Evolutionary conservation across 2,797 vertebrate species (phyloP).

Genomic region (Erethizon dorsatum): DNA sequence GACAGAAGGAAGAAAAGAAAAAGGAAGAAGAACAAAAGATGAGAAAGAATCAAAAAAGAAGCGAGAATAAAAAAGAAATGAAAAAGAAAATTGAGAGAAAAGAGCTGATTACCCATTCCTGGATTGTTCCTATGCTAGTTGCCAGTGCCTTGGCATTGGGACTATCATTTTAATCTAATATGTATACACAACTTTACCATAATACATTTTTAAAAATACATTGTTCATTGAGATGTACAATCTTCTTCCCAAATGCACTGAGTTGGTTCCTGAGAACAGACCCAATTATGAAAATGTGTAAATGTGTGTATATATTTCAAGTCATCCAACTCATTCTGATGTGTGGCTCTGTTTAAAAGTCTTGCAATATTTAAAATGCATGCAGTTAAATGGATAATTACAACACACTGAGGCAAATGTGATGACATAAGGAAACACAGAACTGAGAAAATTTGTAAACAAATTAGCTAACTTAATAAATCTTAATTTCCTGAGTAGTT

Average conservation of each 20-base stretch:
- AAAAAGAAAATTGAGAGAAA: no score
- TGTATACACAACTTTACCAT: background rate
- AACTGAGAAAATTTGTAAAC: background rate
- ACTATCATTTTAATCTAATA: background rate
- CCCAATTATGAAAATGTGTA: accelerated
- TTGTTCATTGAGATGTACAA: background rate
- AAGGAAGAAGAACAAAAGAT: no score
- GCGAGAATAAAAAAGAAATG: no score
- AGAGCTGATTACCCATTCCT: no score
- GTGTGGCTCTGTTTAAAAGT: background rate
- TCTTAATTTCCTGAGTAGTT: background rate
- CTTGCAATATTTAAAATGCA: background rate
- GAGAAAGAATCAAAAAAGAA: no score
- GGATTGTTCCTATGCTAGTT: no score
- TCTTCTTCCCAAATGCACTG: background rate
- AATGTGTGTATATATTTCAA: background rate
- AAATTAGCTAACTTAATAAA: slow-evolving; percentile 45
- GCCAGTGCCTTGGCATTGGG: no score
- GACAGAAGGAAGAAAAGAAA: no score
- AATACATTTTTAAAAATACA: background rate
- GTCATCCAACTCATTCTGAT: background rate
- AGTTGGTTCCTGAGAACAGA: background rate
- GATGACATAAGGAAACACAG: background rate
- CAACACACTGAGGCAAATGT: background rate
- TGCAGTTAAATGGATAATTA: background rate